phyloP scores from a whole-genome alignment of 2,797 vertebrate genomes.

The Neosilurus hyrtlii region DNA sequence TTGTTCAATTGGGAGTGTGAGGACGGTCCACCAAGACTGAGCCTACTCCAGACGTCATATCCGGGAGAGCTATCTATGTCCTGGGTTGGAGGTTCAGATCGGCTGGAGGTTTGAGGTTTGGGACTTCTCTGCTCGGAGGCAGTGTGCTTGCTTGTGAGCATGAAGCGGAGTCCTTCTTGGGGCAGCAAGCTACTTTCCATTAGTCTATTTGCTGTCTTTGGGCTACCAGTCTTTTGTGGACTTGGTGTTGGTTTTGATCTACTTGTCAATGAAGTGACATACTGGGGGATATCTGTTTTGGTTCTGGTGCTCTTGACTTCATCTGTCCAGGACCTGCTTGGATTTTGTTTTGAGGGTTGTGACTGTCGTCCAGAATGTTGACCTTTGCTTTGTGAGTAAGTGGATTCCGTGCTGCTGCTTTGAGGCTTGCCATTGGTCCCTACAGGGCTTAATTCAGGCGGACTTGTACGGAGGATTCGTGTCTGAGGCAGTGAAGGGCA shows the following conservation, averaged over 20 bases:
- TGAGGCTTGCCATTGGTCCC: slow-evolving; percentile 54
- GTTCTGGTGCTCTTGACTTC: slow-evolving; percentile 56
- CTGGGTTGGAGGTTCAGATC: slow-evolving; percentile 58
- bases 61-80: slow-evolving; percentile 60
- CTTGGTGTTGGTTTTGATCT: slow-evolving; percentile 64
- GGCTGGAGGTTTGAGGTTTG: slow-evolving; percentile 58
- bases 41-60: slow-evolving; percentile 67
- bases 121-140: slow-evolving; percentile 63
- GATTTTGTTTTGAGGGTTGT: slow-evolving; percentile 62
- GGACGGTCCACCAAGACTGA: slow-evolving; percentile 59
- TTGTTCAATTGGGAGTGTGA: slow-evolving; percentile 73
- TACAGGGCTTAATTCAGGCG: slow-evolving; percentile 64
- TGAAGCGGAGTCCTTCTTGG: slow-evolving; percentile 76
- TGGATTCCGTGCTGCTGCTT: slow-evolving; percentile 42
- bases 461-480: slow-evolving; percentile 82
- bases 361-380: slow-evolving; percentile 56
- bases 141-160: slow-evolving; percentile 77
- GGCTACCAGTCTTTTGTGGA: slow-evolving; percentile 62
- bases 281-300: slow-evolving; percentile 62
- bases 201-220: slow-evolving; percentile 69
- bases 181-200: slow-evolving; percentile 74
- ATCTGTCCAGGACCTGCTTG: slow-evolving; percentile 50
- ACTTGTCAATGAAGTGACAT: slow-evolving; percentile 64
- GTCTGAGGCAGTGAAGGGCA: slow-evolving; percentile 83
- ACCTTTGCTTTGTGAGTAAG: slow-evolving; percentile 42